Percentiles rank a stretch among this genome's conserved stretches.
These are phyloP conservation scores for Arizona elegans DNA, from an alignment of 2,113 vertebrate species.

Conservation along the genomic window DNA sequence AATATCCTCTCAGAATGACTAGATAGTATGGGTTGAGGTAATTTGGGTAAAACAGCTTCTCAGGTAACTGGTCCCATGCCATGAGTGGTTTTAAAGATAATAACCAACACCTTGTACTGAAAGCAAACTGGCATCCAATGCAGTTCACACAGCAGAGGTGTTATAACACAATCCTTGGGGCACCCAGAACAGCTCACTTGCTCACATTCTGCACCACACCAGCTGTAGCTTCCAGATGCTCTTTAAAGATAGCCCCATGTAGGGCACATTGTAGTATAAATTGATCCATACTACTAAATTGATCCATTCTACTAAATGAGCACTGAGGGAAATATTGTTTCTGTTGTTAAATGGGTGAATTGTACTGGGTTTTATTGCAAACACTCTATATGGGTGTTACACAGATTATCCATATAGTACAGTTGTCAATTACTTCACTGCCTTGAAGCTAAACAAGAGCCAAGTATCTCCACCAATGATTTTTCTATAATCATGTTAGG, in stretches of 20 bases:
- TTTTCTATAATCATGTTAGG: background rate
- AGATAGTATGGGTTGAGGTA: background rate
- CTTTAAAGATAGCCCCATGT: background rate
- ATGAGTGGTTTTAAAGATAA: background rate
- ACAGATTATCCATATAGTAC: background rate
- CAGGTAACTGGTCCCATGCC: background rate
- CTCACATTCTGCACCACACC: background rate
- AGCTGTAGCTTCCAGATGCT: background rate
- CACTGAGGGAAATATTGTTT: background rate
- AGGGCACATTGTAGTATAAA: background rate
- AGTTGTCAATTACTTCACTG: background rate
- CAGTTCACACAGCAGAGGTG: background rate
- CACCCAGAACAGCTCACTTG: background rate
- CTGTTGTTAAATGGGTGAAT: background rate
- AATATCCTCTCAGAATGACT: background rate
- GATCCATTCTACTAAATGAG: background rate
- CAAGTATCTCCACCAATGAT: background rate
- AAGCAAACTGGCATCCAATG: background rate
- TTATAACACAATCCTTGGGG: background rate
- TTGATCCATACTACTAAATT: background rate
- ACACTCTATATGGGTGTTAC: background rate
- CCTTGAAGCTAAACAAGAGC: background rate
- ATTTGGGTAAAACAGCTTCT: background rate
- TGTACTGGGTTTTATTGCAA: background rate
- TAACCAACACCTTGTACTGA: background rate